Evolutionary conservation across 2,113 vertebrate genomes (phyloP), one percentile per base, ranked within the genome.

Genomic region (Petrocephalus zakoni): DNA sequence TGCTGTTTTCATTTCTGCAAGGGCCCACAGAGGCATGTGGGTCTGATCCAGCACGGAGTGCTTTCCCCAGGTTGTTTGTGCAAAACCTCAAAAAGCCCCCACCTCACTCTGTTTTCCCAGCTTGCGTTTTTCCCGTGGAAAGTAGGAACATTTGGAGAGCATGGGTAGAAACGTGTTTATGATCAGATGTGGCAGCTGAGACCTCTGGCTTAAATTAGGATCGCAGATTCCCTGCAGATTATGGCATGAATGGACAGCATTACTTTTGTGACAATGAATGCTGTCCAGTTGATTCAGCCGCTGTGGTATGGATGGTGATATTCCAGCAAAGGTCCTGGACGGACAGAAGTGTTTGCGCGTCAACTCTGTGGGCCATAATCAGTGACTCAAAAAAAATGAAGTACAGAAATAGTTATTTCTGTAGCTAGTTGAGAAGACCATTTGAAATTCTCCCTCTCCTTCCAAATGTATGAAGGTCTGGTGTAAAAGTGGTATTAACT

Each of bases 181-280:
- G 21, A 83, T 83, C 81, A 83, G 81, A 83, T 83, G 81, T 83
- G 46, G 81, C 81, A 83, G 21, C 46, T 83, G 81, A 83, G 21
- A 22, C 21, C 21, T 49, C 22, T 49, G 22, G 10, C 22, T 83
- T 83, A 47, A 83, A 83, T 83, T n/a, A 83, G 21, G 42, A 22
- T 21, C 13, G 78, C 78, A 46, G 75, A 81, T 21, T 47, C 17
- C 78, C 19, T 82, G 37, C 78, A 83, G 46, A 49, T 83, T 49
- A 83, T n/a, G 81, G 46, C 42, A 0, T 83, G 81, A 83, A 83
- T 83, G 47, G 81, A 78, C 72, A 78, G 72, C 9, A 83, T 49
- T 83, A 25, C 37, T 49, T 42, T n/a, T 49, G 46, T 42, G 22
- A 49, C 37, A 22, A 83, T 49, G 37, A 49, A 83, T 83, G 17